These are phyloP conservation scores for Botia kubotai DNA, from an alignment of 2,797 vertebrate species.

Conservation along the genomic window DNA sequence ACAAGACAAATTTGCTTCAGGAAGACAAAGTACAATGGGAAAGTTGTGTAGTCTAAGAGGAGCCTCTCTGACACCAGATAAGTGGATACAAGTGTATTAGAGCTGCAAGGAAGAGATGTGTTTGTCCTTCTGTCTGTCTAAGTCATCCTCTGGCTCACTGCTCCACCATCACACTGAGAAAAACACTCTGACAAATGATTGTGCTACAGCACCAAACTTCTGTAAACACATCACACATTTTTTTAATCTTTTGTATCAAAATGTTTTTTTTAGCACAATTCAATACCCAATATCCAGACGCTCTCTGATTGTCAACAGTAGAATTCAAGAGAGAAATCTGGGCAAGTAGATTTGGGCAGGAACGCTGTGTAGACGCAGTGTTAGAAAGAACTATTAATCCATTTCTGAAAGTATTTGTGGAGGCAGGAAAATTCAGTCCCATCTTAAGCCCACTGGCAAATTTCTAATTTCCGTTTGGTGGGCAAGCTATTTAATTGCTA, in stretches of 20 bases:
- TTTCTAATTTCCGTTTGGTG: slow-evolving; percentile 77
- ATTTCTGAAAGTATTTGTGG: slow-evolving; percentile 59
- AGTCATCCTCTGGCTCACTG: slow-evolving; percentile 6
- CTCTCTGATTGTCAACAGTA: neutral
- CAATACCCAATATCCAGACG: no score
- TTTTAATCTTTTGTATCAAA: no score
- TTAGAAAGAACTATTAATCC: slow-evolving; percentile 50
- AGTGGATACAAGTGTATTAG: slow-evolving; percentile 48
- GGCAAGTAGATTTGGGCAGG: neutral
- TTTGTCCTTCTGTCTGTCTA: slow-evolving; percentile 27
- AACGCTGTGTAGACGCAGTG: slow-evolving; percentile 44
- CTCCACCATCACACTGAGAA: neutral
- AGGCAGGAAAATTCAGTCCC: slow-evolving; percentile 65
- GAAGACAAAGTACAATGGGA: slow-evolving; percentile 48
- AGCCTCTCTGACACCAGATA: slow-evolving; percentile 46
- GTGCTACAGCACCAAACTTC: neutral
- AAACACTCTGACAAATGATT: neutral
- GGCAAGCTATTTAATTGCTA: slow-evolving; percentile 77
- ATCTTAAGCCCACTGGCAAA: slow-evolving; percentile 76
- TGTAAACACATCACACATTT: no score
- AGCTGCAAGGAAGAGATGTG: slow-evolving; percentile 52
- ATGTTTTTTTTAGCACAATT: no score
- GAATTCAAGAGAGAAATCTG: slow-evolving; percentile 6
- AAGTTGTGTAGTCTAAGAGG: slow-evolving; percentile 49
- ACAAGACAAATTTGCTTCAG: slow-evolving; percentile 56